phyloP scores from a whole-genome alignment of 2,113 vertebrate species.

The Craseonycteris thonglongyai region DNA sequence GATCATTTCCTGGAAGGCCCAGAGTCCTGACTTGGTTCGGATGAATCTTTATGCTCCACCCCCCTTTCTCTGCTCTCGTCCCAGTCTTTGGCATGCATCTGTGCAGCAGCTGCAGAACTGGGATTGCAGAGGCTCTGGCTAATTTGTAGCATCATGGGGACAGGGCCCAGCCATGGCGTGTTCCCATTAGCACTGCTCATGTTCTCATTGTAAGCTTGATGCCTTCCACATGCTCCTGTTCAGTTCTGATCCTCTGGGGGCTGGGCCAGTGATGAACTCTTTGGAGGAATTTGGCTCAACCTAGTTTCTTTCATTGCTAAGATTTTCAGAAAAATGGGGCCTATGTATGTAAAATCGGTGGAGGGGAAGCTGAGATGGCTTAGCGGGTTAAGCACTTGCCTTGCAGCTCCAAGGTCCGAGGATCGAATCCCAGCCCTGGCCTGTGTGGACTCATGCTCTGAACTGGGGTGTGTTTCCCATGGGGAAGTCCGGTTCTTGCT shows the following conservation, averaged over 20 bases:
- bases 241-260: constrained; percentile 54
- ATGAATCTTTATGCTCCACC: constrained; percentile 54
- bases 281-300: constrained; percentile 51
- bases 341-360: not conserved
- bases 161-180: constrained; percentile 76
- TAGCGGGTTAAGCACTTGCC: too few relatives aligned
- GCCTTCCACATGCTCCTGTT: constrained; percentile 80
- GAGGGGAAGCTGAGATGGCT: too few relatives aligned
- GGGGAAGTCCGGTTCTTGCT: too few relatives aligned
- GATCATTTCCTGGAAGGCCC: constrained; percentile 63
- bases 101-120: constrained; percentile 77
- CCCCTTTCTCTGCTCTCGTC: constrained; percentile 18
- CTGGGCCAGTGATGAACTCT: constrained; percentile 70
- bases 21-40: constrained; percentile 51
- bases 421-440: too few relatives aligned
- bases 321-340: not conserved
- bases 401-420: too few relatives aligned
- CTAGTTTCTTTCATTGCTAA: constrained; percentile 13
- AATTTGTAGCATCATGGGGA: constrained; percentile 81
- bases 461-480: too few relatives aligned
- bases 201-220: constrained; percentile 76
- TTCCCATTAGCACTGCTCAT: constrained; percentile 77
- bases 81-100: constrained; percentile 69
- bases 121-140: constrained; percentile 77
- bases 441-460: too few relatives aligned